A percentile compares a stretch with the other conserved stretches of the same genome.
These are phyloP conservation scores for Corvus cornix DNA, from an alignment of 2,113 vertebrate species.

Conservation along the genomic window DNA sequence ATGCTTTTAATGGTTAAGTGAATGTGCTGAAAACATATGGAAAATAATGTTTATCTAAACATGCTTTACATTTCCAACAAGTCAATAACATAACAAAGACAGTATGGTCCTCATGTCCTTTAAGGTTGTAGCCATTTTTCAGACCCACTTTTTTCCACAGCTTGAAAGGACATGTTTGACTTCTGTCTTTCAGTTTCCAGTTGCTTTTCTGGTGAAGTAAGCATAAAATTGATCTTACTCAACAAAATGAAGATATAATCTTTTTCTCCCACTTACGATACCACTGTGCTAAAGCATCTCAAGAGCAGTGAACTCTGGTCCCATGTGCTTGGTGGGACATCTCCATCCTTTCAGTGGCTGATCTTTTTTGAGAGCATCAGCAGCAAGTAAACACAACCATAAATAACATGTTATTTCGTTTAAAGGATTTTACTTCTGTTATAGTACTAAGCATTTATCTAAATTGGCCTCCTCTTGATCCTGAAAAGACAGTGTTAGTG, in stretches of 20 bases:
- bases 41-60: slow-evolving; percentile 6
- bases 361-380: background rate
- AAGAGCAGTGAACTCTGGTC: background rate
- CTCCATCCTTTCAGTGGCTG: background rate
- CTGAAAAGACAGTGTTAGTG: background rate
- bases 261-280: background rate
- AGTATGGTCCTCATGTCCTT: background rate
- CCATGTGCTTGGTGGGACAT: background rate
- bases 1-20: background rate
- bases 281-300: background rate
- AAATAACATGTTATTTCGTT: background rate
- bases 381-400: background rate
- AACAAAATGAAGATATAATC: background rate
- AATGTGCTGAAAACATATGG: background rate
- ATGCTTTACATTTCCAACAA: background rate
- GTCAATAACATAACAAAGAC: background rate
- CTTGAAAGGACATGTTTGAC: background rate
- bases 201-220: background rate
- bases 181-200: background rate
- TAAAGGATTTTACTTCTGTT: background rate
- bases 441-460: background rate
- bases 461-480: background rate
- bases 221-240: background rate
- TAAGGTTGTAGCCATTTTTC: background rate
- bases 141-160: background rate